phyloP scores from a whole-genome alignment of 1,140 invertebrate genomes.

The Bursaphelenchus mucronatus region DNA sequence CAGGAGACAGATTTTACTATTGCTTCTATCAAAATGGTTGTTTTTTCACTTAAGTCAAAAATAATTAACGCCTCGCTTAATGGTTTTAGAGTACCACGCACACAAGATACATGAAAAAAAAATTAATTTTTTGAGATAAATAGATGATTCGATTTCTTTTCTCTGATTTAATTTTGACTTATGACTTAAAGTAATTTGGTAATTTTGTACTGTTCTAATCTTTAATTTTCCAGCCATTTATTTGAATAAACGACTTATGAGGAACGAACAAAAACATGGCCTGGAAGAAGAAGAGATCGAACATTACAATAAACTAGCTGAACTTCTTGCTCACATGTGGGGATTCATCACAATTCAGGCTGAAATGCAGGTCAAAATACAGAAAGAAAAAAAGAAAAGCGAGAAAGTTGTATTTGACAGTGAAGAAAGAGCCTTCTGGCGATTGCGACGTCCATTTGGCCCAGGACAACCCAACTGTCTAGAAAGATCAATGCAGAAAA shows the following conservation, averaged over 20 bases:
- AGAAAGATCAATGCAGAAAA: constrained; percentile 50
- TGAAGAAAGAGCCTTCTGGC: constrained; percentile 93
- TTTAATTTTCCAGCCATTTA: constrained; percentile 53
- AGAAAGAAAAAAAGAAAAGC: constrained; percentile 86
- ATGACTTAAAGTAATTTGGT: constrained; percentile 4
- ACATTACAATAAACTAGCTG: constrained; percentile 56
- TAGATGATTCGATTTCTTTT: constrained; percentile 16
- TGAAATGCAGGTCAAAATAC: constrained; percentile 64
- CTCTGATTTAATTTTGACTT: constrained; percentile 5
- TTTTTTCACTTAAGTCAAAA: too few species aligned
- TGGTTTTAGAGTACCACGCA: neutral
- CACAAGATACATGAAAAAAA: neutral
- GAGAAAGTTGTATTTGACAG: constrained; percentile 91
- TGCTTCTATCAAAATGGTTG: too few species aligned
- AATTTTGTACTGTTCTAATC: too few species aligned
- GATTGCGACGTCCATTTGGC: constrained; percentile 70
- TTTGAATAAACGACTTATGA: constrained; percentile 55
- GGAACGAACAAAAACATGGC: constrained; percentile 60
- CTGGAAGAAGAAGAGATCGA: constrained; percentile 58
- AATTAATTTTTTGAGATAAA: constrained; percentile 8
- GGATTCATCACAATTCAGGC: constrained; percentile 59
- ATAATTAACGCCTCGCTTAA: too few species aligned
- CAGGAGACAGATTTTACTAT: neutral
- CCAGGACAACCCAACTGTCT: constrained; percentile 64
- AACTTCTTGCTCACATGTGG: constrained; percentile 60